These are phyloP conservation scores for Chinchilla lanigera DNA, from an alignment of 2,113 vertebrate species.

Conservation along the genomic window DNA sequence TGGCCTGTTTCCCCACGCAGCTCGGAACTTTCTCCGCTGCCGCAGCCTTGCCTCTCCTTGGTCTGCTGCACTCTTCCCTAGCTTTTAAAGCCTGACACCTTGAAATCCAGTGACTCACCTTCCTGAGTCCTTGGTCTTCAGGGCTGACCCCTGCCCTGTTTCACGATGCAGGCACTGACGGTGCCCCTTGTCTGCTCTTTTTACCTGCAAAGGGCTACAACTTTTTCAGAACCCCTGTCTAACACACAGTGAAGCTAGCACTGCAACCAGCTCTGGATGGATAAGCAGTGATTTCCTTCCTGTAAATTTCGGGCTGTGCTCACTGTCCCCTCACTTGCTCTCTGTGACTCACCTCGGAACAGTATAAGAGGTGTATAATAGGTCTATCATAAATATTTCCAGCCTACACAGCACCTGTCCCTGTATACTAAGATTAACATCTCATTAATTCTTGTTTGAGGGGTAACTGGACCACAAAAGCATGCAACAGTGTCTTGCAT, in stretches of 20 bases:
- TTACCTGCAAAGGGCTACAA: background rate
- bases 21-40: background rate
- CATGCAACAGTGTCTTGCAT: fast-evolving
- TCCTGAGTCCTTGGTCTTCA: fast-evolving
- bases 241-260: background rate
- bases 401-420: background rate
- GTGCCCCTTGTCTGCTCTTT: background rate
- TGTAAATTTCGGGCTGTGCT: background rate
- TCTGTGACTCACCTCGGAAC: background rate
- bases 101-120: background rate
- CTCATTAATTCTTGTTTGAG: background rate
- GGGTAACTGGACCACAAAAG: background rate
- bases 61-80: background rate
- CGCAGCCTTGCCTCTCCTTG: background rate
- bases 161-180: background rate
- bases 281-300: background rate
- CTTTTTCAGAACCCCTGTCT: background rate
- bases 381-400: background rate
- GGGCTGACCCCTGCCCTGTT: background rate
- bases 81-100: background rate
- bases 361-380: background rate
- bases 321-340: background rate
- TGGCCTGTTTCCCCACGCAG: background rate
- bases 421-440: background rate
- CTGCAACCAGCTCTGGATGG: background rate